Conservation (phyloP, 1,140 invertebrate species). For the Stegodyphus dumicola region DNA sequence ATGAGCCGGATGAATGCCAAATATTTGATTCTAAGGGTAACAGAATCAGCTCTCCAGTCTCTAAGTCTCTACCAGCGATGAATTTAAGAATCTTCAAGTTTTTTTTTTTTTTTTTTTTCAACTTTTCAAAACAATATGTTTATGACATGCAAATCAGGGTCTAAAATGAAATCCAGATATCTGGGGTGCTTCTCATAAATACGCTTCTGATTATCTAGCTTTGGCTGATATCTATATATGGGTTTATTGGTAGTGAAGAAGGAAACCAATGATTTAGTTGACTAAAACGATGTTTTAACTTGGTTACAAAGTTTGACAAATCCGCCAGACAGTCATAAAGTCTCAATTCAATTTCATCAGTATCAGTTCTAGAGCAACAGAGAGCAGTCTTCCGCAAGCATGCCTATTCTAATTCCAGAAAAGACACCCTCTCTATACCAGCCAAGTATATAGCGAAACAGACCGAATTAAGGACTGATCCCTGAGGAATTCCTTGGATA, state of each 20-base stretch:
- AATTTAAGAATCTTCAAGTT: slow-evolving; percentile 15
- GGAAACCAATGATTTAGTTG: not conserved
- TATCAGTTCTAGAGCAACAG: not conserved
- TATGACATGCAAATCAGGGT: not conserved
- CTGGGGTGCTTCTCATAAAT: not conserved
- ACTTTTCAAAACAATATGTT: not conserved
- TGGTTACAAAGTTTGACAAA: not conserved
- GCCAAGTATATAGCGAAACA: not conserved
- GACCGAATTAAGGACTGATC: not conserved
- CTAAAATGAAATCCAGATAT: slow-evolving; percentile 12
- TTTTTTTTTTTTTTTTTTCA: no score
- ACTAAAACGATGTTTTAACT: slow-evolving; percentile 13
- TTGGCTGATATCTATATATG: slow-evolving; percentile 3
- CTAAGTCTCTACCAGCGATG: slow-evolving; percentile 1
- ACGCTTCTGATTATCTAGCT: not conserved
- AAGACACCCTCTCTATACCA: not conserved
- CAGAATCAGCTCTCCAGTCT: slow-evolving; percentile 15
- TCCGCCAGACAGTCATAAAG: not conserved
- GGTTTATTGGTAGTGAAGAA: slow-evolving; percentile 21
- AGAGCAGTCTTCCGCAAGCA: slow-evolving; percentile 10
- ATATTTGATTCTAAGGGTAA: slow-evolving; percentile 20
- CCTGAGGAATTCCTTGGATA: not conserved
- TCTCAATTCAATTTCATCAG: not conserved
- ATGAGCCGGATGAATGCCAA: not conserved
- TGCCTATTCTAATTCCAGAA: not conserved